Evolutionary conservation across 2,797 vertebrate genomes (phyloP).

Genomic region (Propithecus perrieri): DNA sequence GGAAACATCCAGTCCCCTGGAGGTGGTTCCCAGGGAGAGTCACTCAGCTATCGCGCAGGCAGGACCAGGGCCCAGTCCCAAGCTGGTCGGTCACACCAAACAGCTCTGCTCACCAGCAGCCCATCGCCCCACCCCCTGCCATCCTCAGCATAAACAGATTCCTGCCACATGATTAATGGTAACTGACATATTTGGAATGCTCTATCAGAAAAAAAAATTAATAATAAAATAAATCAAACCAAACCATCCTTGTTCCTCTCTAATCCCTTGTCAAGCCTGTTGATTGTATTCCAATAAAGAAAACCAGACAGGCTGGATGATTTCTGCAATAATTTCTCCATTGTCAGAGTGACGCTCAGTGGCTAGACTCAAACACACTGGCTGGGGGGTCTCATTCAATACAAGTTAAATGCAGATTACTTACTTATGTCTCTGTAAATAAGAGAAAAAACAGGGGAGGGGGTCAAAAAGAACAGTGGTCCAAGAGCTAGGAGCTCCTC

Average conservation of each 20-base stretch:
- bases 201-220: not conserved
- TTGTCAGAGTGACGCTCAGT: not conserved
- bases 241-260: not conserved
- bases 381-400: not conserved
- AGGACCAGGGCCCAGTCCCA: not conserved
- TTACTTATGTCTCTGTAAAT: not conserved
- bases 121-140: not conserved
- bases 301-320: not conserved
- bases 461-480: not conserved
- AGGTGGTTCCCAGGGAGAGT: not conserved
- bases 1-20: not conserved
- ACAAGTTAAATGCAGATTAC: not conserved
- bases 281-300: not conserved
- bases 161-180: not conserved
- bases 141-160: slow-evolving; percentile 35
- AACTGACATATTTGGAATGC: slow-evolving; percentile 25
- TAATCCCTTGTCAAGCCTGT: not conserved
- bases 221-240: slow-evolving; percentile 2
- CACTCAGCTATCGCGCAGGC: not conserved
- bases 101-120: slow-evolving; percentile 4
- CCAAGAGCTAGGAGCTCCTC: not conserved
- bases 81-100: slow-evolving; percentile 1
- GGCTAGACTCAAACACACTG: not conserved
- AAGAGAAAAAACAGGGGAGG: not conserved
- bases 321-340: not conserved